Evolutionary conservation across 1,140 invertebrate species (phyloP).

Genomic region (Orchestia grillus): DNA sequence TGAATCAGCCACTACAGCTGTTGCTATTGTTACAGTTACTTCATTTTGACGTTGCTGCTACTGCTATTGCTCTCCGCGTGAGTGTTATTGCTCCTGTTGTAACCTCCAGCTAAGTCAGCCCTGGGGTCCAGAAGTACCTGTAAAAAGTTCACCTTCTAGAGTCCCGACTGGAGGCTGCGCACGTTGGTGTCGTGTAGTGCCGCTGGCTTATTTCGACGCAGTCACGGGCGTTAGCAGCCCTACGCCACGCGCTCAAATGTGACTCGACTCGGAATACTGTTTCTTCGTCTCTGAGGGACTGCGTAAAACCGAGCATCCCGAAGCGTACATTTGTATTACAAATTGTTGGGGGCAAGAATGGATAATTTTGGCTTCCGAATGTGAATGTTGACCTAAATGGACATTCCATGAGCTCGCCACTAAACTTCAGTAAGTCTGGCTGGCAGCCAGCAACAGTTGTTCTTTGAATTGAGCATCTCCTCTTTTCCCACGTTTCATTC

Average conservation of each 20-base stretch:
- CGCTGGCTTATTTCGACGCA: background rate
- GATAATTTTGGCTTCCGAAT: background rate
- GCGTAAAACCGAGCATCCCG: background rate
- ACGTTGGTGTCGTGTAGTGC: background rate
- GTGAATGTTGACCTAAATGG: background rate
- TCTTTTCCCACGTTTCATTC: background rate
- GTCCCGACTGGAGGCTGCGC: background rate
- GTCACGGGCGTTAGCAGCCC: background rate
- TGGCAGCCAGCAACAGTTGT: background rate
- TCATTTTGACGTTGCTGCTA: background rate
- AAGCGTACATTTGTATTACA: background rate
- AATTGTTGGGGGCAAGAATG: background rate
- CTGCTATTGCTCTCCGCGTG: background rate
- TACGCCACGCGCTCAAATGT: background rate
- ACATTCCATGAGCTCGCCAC: background rate
- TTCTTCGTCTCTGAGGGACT: background rate
- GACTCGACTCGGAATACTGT: background rate
- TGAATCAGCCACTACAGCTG: too few relatives aligned
- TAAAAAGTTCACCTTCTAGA: background rate
- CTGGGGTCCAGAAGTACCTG: background rate
- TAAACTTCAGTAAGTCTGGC: background rate
- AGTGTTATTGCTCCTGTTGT: background rate
- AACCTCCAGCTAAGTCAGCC: background rate
- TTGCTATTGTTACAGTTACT: background rate
- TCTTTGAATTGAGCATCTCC: background rate